Conservation (phyloP, 2,888 invertebrate species). For the Ceriagrion tenellum region DNA sequence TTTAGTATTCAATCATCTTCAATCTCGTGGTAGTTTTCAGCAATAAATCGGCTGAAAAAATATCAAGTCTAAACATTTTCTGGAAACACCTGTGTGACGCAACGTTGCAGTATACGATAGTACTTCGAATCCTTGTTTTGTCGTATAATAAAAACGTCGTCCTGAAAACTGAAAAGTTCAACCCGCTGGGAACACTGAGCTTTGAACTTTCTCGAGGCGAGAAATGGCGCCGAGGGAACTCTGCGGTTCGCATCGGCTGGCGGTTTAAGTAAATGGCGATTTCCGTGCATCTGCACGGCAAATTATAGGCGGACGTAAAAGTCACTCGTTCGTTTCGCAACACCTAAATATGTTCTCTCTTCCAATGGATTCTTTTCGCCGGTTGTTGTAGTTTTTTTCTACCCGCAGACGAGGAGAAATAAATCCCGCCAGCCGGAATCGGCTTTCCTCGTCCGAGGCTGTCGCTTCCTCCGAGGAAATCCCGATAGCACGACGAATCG, state of each 20-base stretch:
- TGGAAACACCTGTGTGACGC: no score
- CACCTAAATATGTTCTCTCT: constrained; percentile 16
- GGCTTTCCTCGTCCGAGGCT: neutral
- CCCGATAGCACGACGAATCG: constrained; percentile 33
- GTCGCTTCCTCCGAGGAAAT: neutral
- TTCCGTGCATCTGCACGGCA: neutral
- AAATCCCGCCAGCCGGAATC: constrained; percentile 2
- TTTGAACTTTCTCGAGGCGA: neutral
- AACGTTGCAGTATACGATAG: no score
- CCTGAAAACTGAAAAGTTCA: neutral
- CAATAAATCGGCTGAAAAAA: no score
- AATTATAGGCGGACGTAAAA: neutral
- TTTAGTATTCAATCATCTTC: no score
- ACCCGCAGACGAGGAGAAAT: neutral
- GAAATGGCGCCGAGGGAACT: neutral
- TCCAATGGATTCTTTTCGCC: neutral
- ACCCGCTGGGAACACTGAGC: neutral
- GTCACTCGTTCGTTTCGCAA: neutral
- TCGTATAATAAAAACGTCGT: no score
- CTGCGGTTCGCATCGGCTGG: neutral
- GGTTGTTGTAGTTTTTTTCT: neutral
- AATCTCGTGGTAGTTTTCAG: no score
- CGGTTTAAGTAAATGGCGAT: neutral
- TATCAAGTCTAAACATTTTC: no score
- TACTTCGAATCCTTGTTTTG: no score